A percentile compares a stretch with the other conserved stretches of the same genome.
Conservation (phyloP, 2,888 invertebrate species). For the Argyresthia albistria region DNA sequence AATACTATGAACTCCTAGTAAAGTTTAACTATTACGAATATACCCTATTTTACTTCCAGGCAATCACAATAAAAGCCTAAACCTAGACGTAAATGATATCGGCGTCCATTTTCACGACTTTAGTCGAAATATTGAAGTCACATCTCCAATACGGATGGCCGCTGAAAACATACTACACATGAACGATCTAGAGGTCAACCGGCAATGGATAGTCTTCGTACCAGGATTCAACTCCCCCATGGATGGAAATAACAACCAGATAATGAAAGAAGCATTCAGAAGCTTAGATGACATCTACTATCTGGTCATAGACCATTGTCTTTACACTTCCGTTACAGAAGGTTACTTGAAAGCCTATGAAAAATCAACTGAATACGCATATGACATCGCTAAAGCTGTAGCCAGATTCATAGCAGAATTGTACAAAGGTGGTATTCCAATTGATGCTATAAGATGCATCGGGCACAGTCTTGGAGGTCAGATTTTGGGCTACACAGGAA, state of each 20-base stretch:
- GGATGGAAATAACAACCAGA: neutral
- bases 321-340: conserved; percentile 43
- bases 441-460: conserved; percentile 46
- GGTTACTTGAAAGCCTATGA: conserved; percentile 50
- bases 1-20: neutral
- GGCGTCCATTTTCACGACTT: conserved; percentile 57
- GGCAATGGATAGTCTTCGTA: neutral
- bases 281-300: conserved; percentile 30
- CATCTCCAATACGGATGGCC: conserved; percentile 36
- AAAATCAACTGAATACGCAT: conserved; percentile 39
- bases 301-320: conserved; percentile 53
- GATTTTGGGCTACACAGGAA: conserved; percentile 43
- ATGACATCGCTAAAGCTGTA: conserved; percentile 42
- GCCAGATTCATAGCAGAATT: conserved; percentile 42
- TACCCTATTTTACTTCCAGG: conserved; percentile 28
- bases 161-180: conserved; percentile 24
- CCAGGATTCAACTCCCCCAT: conserved; percentile 1
- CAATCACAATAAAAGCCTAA: conserved; percentile 40
- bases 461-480: conserved; percentile 59
- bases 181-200: neutral
- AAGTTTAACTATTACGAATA: neutral
- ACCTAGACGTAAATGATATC: conserved; percentile 38
- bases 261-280: neutral
- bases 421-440: conserved; percentile 33
- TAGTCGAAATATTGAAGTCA: conserved; percentile 45